Evolutionary conservation across 2,888 invertebrate genomes (phyloP), one percentile per base, ranked within the genome.

Genomic region (Drosophila formosana): DNA sequence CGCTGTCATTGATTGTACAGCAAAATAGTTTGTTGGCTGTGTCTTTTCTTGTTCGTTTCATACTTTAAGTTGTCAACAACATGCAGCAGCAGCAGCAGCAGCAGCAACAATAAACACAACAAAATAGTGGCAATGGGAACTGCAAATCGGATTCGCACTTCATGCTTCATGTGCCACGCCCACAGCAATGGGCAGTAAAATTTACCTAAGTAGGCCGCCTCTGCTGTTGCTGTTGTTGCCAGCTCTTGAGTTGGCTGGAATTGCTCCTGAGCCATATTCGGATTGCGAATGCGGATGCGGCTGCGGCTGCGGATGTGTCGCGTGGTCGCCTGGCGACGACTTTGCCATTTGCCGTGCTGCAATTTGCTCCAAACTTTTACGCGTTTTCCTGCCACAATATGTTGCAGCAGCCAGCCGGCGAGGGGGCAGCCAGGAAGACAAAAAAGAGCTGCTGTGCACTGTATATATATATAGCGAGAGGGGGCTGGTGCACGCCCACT

Each of bases 341-440:
- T 65, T 73, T 78, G 66, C 63, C 71, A 66, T 60, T 72, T 66
- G 67, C 70, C 46, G 52, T 52, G 34, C 68, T 63, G 72, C 77
- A 77, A 75, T 78, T 78, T 78, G 52, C 79, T 65, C 76, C 75
- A 79, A 78, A 75, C 53, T 78, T 78, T 79, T 72, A 65, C 80
- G 63, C 78, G 67, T 55, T 75, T 78, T 66, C 69, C 80, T 66
- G 70, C 63, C 50, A 61, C 78, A 78, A 78, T 74, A 71, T 75
- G 66, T 57, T 60, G 62, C 51, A 32, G 39, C 39, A 43, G 51
- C 7, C 9, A 43, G 28, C 13, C 53, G 8, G 23, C 26, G 4
- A 13, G 9, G 13, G 23, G 37, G 25, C 45, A 46, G 34, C 18
- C 18, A 18, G 8, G 37, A 58, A 55, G 45, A 50, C 56, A 60